Base-by-base conservation (phyloP, 92 coral and sea anemone species). In the Anthopleura xanthogrammica region DNA sequence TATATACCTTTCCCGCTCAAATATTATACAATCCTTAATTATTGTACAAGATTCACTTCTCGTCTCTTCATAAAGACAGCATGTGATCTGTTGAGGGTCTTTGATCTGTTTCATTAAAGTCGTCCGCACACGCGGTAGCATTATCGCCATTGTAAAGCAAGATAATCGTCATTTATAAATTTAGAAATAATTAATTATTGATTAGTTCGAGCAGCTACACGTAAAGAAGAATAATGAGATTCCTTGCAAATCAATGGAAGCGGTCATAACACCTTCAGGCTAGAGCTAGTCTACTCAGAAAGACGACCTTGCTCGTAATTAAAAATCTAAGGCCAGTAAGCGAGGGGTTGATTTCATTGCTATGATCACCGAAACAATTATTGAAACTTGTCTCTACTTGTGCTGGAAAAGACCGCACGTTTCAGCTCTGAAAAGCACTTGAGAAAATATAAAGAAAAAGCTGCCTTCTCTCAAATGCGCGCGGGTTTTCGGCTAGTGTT, bases 131-230 rank as follows among this genome's bases (percentile, higher is more conserved):
- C 91, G 94, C 91, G 94, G 97, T 89, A 87, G 77, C 80, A 91
- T 87, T 89, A 84, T 82, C 88, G 87, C 58, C 94, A 86, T 93
- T 92, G 94, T 81, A 83, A 86, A 83, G 66, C 79, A 88, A 87
- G 86, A 93, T 94, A 86, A 88, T 94, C 90, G 90, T 94, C 93
- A 92, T 85, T 84, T 90, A 81, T 94, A 87, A 94, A 94, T 89
- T 90, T 91, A 84, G 90, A 78, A 74, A 82, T 89, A 91, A 91
- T 93, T 86, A 93, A 94, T 94, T 84, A 94, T 94, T 94, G 78
- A 91, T 91, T 86, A 82, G 83, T 79, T 54, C 88, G 83, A 92
- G 77, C 87, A 86, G 89, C 94, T 88, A 89, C 92, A 88, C 89
- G 85, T 90, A 93, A 78, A 82, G 75, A 78, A 71, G 80, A 82